Percentiles rank a stretch among this genome's conserved stretches.
These are phyloP conservation scores for Heliconius ismenius DNA, from an alignment of 2,888 invertebrate species.

Conservation along the genomic window DNA sequence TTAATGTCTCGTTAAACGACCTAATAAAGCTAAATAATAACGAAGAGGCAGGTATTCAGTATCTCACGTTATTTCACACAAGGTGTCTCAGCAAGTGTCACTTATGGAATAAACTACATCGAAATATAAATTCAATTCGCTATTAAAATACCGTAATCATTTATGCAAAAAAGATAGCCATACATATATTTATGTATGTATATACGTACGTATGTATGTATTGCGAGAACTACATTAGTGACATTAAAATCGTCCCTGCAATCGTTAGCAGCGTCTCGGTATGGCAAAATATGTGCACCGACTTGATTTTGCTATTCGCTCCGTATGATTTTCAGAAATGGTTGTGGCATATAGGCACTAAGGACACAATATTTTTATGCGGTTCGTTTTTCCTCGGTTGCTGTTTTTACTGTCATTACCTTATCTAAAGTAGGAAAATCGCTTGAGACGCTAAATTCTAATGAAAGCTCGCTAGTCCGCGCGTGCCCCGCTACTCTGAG, in stretches of 20 bases:
- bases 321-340: conserved; percentile 83
- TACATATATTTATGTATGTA: conserved; percentile 50
- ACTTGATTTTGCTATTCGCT: conserved; percentile 70
- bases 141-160: conserved; percentile 50
- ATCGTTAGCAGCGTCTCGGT: conserved; percentile 72
- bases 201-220: conserved; percentile 55
- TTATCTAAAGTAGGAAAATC: conserved; percentile 81
- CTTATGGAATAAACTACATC: conserved; percentile 38
- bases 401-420: conserved; percentile 77
- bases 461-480: conserved; percentile 72
- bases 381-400: conserved; percentile 70
- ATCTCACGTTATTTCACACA: conserved; percentile 1
- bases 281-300: conserved; percentile 78
- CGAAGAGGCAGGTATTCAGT: neutral
- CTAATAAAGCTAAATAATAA: neutral
- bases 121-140: conserved; percentile 39
- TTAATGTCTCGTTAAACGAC: neutral
- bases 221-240: conserved; percentile 75
- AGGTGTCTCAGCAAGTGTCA: conserved; percentile 19
- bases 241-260: conserved; percentile 79
- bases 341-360: conserved; percentile 72
- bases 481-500: conserved; percentile 75
- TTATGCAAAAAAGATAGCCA: conserved; percentile 60
- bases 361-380: conserved; percentile 82
- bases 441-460: conserved; percentile 79